phyloP scores from a whole-genome alignment of 2,888 invertebrate species.

The Zelleria hepariella region DNA sequence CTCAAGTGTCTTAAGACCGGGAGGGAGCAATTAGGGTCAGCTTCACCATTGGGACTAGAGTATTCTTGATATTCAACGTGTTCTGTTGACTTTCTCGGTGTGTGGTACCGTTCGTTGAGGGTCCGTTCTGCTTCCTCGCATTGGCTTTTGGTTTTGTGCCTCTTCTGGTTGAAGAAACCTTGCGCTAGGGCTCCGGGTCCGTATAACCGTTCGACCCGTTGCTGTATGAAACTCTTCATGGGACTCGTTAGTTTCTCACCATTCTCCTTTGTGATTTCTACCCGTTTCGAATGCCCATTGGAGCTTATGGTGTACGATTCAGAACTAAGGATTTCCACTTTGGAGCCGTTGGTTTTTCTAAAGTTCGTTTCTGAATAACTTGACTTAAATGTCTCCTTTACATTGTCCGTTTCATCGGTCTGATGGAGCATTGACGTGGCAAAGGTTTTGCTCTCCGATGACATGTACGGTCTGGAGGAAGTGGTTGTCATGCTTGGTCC shows the following conservation, averaged over 20 bases:
- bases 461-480: constrained; percentile 48
- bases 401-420: constrained; percentile 57
- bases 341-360: constrained; percentile 53
- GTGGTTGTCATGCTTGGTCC: constrained; percentile 59
- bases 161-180: constrained; percentile 82
- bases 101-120: constrained; percentile 37
- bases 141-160: constrained; percentile 58
- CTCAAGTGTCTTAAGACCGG: constrained; percentile 87
- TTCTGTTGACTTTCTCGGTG: constrained; percentile 35
- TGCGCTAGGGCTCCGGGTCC: constrained; percentile 90
- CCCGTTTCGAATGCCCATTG: constrained; percentile 56
- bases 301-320: constrained; percentile 60
- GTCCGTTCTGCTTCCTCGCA: constrained; percentile 53
- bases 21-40: constrained; percentile 52
- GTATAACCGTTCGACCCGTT: constrained; percentile 89
- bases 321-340: constrained; percentile 36
- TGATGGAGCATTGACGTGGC: constrained; percentile 59
- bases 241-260: constrained; percentile 62
- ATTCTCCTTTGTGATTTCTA: constrained; percentile 64
- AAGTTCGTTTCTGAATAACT: constrained; percentile 66
- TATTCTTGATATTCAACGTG: constrained; percentile 33
- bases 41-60: constrained; percentile 41
- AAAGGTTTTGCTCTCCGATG: constrained; percentile 54
- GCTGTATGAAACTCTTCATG: constrained; percentile 86
- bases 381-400: constrained; percentile 58